Evolutionary conservation across 1,140 invertebrate genomes (phyloP).

Genomic region (Lethocerus indicus): DNA sequence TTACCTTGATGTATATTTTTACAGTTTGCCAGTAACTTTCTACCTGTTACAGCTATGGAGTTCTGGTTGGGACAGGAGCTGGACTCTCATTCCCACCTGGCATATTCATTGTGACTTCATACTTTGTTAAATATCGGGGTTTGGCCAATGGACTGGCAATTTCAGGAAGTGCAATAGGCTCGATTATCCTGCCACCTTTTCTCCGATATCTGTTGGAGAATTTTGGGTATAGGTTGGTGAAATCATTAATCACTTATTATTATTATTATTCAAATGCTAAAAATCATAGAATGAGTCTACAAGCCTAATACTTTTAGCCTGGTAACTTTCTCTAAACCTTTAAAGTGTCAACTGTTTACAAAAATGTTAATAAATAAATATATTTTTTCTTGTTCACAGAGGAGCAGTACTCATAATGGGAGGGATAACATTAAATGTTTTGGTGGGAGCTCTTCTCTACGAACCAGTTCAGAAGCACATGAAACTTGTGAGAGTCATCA

Average conservation of each 20-base stretch:
- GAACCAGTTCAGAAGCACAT: conserved; percentile 66
- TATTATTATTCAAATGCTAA: too few species aligned
- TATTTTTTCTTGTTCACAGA: conserved; percentile 25
- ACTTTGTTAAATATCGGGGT: conserved; percentile 63
- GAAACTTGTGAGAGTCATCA: conserved; percentile 33
- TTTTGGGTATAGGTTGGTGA: conserved; percentile 51
- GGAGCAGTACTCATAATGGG: conserved; percentile 67
- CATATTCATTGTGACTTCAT: conserved; percentile 79
- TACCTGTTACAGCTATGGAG: conserved; percentile 46
- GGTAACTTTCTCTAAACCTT: neutral
- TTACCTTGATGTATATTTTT: too few species aligned
- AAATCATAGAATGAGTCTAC: neutral
- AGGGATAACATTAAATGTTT: conserved; percentile 62
- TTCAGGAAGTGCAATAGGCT: conserved; percentile 69
- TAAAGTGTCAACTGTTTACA: neutral
- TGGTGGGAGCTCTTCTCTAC: conserved; percentile 66
- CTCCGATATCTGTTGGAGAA: conserved; percentile 46
- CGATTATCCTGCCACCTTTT: conserved; percentile 59
- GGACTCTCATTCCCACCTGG: conserved; percentile 70
- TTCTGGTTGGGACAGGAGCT: conserved; percentile 62
- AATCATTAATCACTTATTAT: neutral
- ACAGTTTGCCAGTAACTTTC: too few species aligned
- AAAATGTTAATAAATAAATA: neutral
- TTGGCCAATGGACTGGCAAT: conserved; percentile 79
- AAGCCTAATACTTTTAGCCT: neutral